phyloP scores from a whole-genome alignment of 2,797 vertebrate genomes.

The Okamejei kenojei region DNA sequence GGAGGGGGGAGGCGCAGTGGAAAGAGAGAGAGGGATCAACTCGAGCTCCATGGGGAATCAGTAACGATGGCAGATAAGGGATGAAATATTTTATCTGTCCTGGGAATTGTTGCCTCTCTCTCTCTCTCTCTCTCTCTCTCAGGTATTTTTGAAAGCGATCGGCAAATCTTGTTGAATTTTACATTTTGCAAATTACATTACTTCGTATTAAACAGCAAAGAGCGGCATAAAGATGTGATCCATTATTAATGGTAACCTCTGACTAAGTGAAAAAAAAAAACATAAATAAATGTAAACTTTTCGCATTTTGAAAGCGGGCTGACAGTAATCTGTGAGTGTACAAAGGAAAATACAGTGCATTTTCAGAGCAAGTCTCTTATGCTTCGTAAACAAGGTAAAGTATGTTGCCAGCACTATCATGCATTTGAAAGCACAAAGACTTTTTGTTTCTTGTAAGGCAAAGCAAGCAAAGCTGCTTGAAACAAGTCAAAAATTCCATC shows the following conservation, averaged over 20 bases:
- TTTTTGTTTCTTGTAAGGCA: constrained; percentile 29
- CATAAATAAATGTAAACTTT: constrained; percentile 32
- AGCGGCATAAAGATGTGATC: neutral
- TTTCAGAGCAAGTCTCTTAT: constrained; percentile 19
- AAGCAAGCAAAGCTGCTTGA: constrained; percentile 28
- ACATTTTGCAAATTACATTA: constrained; percentile 21
- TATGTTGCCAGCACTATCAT: constrained; percentile 4
- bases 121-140: neutral
- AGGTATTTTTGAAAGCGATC: constrained; percentile 18
- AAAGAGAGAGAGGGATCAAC: constrained; percentile 19
- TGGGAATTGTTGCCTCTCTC: constrained; percentile 19
- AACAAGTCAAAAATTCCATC: constrained; percentile 31
- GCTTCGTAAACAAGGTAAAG: constrained; percentile 1
- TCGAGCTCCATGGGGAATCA: constrained; percentile 9
- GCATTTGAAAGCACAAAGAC: constrained; percentile 32
- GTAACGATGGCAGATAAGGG: constrained; percentile 10
- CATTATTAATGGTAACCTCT: constrained; percentile 37
- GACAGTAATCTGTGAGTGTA: neutral
- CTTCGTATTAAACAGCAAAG: constrained; percentile 20
- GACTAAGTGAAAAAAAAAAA: constrained; percentile 23
- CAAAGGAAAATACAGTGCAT: constrained; percentile 11
- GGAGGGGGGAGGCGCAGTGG: neutral
- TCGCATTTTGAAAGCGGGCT: neutral
- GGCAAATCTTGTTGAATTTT: constrained; percentile 23
- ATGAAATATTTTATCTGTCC: constrained; percentile 18